These are phyloP conservation scores for Ephydatia muelleri DNA, from an alignment of 37 sponge, comb jelly and placozoan genomes.

Conservation along the genomic window DNA sequence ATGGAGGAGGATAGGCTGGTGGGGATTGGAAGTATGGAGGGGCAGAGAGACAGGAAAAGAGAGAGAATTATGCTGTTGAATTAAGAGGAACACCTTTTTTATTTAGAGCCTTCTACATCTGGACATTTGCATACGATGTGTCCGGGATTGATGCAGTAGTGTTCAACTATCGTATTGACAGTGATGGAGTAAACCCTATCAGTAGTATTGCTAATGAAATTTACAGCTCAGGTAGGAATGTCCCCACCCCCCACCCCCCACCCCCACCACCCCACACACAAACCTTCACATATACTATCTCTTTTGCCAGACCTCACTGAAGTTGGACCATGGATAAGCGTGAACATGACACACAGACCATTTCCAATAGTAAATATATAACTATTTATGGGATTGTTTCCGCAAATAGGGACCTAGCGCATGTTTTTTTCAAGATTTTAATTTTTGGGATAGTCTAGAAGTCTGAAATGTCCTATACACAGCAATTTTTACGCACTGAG, in stretches of 20 bases:
- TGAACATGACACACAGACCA: constrained; percentile 34
- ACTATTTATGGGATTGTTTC: no score
- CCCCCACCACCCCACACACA: no score
- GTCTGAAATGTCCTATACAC: no score
- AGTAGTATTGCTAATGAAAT: constrained; percentile 49
- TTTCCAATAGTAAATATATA: constrained; percentile 45
- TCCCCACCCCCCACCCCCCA: background rate
- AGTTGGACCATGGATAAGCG: constrained; percentile 36
- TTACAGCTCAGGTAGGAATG: constrained; percentile 28
- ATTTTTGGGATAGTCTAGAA: no score
- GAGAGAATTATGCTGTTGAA: background rate
- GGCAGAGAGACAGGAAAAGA: background rate
- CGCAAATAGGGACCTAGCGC: no score
- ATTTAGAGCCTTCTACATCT: constrained; percentile 50
- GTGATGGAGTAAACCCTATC: constrained; percentile 59
- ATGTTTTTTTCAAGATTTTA: no score
- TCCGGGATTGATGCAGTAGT: constrained; percentile 39
- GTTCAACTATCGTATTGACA: constrained; percentile 57
- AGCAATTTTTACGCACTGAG: no score
- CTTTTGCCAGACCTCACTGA: constrained; percentile 9
- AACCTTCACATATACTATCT: background rate
- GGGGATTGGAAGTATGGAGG: background rate
- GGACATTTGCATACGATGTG: constrained; percentile 72
- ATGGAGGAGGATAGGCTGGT: background rate
- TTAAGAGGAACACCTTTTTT: background rate